Evolutionary conservation across 2,113 vertebrate genomes (phyloP), one percentile per base, ranked within the genome.

Genomic region (Corydoras maculifer): DNA sequence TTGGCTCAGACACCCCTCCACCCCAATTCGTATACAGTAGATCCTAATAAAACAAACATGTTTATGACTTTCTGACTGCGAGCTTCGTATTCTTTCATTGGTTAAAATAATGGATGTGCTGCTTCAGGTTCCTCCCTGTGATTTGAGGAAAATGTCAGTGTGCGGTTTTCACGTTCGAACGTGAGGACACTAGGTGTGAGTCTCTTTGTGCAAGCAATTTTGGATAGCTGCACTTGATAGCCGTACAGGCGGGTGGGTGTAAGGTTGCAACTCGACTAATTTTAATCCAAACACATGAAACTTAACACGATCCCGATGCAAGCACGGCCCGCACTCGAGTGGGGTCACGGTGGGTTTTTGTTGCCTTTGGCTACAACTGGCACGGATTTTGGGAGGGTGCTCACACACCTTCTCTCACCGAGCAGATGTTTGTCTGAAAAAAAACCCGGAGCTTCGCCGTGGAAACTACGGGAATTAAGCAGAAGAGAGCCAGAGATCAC

Each of bases 221-320:
- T 90, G 90, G 92, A 92, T 90, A 89, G 90, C 87, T 88, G 92
- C 87, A 92, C 92, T 92, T 91, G 91, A 94, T 91, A 94, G 94
- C 92, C 92, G 89, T 68, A 65, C 50, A 74, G 18, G 59, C 88
- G 85, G 90, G 86, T 91, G 90, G 90, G 93, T 94, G 93, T 96
- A 91, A 91, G 84, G 92, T 97, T 98, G 94, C 94, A 94, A 94
- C 91, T 97, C 94, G 94, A 94, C 93, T 96, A 94, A 98, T 96
- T 98, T 97, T 94, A 95, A 97, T 97, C 93, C 96, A 97, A 98
- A 98, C 94, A 97, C 86, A 90, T 91, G 94, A 97, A 97, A 98
- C 86, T 86, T 88, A 92, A 97, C 91, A 93, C 94, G 82, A 75
- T 88, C 91, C 94, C 93, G 93, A 93, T 97, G 95, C 94, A 93